Evolutionary conservation across 2,797 vertebrate genomes (phyloP), one percentile per base, ranked within the genome.

Genomic region (Diplodus puntazzo): DNA sequence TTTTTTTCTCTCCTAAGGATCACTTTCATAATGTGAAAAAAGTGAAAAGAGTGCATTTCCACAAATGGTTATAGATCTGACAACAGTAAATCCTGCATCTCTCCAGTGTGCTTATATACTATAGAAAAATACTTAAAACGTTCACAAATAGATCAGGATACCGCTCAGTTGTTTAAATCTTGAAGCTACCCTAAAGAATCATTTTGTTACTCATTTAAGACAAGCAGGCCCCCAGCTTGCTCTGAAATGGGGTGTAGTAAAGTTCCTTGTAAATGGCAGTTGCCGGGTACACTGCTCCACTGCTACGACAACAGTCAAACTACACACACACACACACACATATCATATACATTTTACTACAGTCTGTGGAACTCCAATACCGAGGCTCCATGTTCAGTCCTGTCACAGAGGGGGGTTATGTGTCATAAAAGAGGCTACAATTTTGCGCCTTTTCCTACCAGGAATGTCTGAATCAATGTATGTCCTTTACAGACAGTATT

Each of bases 261-360:
- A 86, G 63, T 58, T 23, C 14, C 61, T 76, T 84, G 83, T 84
- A 80, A 87, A 82, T 67, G 48, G 10, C 50, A 27, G 75, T 85
- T 77, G 67, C 80, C 76, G 59, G 60, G 23, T 57, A 69, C 46
- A 77, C 54, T 67, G 46, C 25, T 69, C 48, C 61, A 86, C 86
- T 88, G 70, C 84, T 71, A 90, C 81, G 88, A 88, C 88, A 88
- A 86, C 89, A 76, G 59, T 67, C 54, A 77, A 67, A 79, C 53
- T 68, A 27, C 27, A 27, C 27, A 4, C 27, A 27, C 27, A 4
- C 68, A 52, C 67, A 54, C 61, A 62, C 53, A 77, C 39, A 75
- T 8, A 82, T 74, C 54, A 68, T 73, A 50, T 45, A 61, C 64
- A 73, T 58, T 87, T 85, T 76, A 84, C 62, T 14, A 3, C 64